phyloP scores from a whole-genome alignment of 1,140 invertebrate species.

The Magallana gigas region DNA sequence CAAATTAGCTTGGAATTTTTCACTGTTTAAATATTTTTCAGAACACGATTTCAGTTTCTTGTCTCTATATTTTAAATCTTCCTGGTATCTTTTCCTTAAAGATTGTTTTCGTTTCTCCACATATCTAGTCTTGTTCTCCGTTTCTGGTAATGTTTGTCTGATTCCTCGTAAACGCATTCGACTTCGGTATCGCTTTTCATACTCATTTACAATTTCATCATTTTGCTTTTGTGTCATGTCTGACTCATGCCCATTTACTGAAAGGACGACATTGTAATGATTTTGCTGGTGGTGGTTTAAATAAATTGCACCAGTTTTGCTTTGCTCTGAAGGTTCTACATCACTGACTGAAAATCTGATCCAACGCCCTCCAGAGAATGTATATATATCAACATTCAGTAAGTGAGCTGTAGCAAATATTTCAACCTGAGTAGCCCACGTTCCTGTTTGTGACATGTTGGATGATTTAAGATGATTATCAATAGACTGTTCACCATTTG shows the following conservation, averaged over 20 bases:
- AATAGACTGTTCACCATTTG: not conserved
- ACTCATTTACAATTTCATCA: too few relatives aligned
- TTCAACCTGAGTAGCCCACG: conserved; percentile 47
- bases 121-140: too few relatives aligned
- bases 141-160: too few relatives aligned
- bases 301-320: conserved; percentile 14
- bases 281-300: not conserved
- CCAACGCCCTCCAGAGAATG: conserved; percentile 24
- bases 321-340: not conserved
- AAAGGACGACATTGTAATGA: conserved; percentile 41
- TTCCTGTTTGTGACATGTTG: not conserved
- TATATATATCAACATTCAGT: conserved; percentile 41
- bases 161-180: too few relatives aligned
- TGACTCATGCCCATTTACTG: not conserved
- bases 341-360: not conserved
- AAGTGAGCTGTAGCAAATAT: conserved; percentile 40
- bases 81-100: not conserved
- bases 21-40: conserved; percentile 10
- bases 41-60: not conserved
- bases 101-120: not conserved
- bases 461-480: not conserved
- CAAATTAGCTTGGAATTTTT: not conserved
- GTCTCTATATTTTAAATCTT: conserved; percentile 20
- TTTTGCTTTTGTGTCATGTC: too few relatives aligned
- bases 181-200: too few relatives aligned